phyloP scores from a whole-genome alignment of 2,113 vertebrate genomes.

The Xenopus borealis region DNA sequence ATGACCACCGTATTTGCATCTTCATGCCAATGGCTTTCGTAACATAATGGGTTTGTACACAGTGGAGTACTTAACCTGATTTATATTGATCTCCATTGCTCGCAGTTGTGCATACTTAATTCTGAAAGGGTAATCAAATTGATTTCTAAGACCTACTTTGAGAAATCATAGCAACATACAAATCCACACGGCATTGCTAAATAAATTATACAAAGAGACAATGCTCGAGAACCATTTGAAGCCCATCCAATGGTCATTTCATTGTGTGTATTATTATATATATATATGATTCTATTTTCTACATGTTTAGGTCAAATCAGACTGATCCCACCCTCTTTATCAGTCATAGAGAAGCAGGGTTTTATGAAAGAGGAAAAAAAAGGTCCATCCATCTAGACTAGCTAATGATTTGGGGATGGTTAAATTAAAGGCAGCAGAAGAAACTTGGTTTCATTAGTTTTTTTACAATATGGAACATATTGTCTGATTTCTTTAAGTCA shows the following conservation, averaged over 20 bases:
- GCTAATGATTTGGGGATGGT: no score
- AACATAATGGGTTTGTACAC: conserved; percentile 79
- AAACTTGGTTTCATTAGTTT: no score
- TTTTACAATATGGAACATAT: no score
- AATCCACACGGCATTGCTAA: conserved; percentile 55
- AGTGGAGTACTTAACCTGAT: conserved; percentile 82
- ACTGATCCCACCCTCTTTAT: background rate
- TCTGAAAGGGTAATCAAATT: conserved; percentile 82
- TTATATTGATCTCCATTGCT: conserved; percentile 74
- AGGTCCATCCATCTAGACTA: no score
- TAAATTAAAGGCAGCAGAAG: no score
- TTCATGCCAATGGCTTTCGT: conserved; percentile 62
- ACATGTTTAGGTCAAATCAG: background rate
- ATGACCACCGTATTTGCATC: conserved; percentile 63
- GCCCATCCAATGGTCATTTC: conserved; percentile 50
- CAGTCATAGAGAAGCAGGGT: no score
- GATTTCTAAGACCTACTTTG: conserved; percentile 62
- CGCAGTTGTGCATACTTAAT: conserved; percentile 85
- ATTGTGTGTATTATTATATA: conserved; percentile 51
- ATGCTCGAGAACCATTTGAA: conserved; percentile 54
- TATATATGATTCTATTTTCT: conserved; percentile 62
- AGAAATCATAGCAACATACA: conserved; percentile 51
- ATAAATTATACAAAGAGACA: conserved; percentile 54
- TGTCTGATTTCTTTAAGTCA: no score
- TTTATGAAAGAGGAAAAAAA: no score